These are phyloP conservation scores for Tychaedon coryphoeus DNA, from an alignment of 2,113 vertebrate genomes.

Conservation along the genomic window DNA sequence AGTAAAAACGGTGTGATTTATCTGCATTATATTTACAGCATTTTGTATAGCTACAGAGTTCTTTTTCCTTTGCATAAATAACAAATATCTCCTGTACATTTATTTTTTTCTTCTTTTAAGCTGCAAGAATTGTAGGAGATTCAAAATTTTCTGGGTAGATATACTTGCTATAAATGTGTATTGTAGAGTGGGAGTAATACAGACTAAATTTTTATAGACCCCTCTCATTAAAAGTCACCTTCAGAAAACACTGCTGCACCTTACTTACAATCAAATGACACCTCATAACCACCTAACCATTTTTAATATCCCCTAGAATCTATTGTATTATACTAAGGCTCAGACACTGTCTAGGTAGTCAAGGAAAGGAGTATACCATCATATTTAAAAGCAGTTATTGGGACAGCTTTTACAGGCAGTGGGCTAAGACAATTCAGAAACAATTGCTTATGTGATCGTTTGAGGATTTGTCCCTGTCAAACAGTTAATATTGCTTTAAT, in stretches of 20 bases:
- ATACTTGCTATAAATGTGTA: conserved; percentile 37
- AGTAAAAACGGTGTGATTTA: conserved; percentile 50
- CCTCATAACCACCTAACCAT: conserved; percentile 72
- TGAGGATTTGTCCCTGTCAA: conserved; percentile 92
- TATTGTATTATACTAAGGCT: conserved; percentile 63
- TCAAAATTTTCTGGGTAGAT: conserved; percentile 15
- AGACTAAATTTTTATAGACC: conserved; percentile 68
- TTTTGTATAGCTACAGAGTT: conserved; percentile 36
- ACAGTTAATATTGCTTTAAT: conserved; percentile 94
- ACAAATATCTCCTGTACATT: conserved; percentile 55
- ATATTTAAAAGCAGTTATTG: conserved; percentile 82
- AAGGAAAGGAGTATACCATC: conserved; percentile 65
- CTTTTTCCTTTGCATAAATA: conserved; percentile 74
- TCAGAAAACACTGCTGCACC: conserved; percentile 66
- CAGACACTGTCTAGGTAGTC: conserved; percentile 78
- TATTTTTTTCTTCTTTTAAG: conserved; percentile 43
- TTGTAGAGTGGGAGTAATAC: conserved; percentile 42
- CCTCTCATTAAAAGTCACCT: conserved; percentile 80
- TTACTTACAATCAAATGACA: conserved; percentile 74
- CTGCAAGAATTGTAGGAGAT: conserved; percentile 20
- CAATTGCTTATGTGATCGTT: conserved; percentile 92
- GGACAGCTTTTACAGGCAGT: conserved; percentile 80
- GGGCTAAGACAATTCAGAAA: conserved; percentile 83
- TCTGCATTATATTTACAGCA: conserved; percentile 37
- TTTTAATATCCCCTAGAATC: conserved; percentile 79